Evolutionary conservation across 2,888 invertebrate species (phyloP), one percentile per base, ranked within the genome.

Genomic region (Heliconius sara): DNA sequence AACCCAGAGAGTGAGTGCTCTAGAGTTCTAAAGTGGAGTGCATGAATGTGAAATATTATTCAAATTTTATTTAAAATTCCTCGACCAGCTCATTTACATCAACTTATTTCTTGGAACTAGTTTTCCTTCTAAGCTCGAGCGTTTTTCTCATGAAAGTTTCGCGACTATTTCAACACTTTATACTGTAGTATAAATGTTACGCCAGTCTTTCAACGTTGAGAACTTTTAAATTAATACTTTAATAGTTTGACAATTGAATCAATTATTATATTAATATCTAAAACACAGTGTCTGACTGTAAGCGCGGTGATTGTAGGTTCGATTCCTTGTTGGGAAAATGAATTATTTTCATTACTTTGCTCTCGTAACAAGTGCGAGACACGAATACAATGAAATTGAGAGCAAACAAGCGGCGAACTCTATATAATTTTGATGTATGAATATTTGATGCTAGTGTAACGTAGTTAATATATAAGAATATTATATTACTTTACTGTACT

Each of bases 31-130:
- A n/a, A 60, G 60, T 67, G 5, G n/a, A 39, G 67, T 39, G 68
- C 70, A 70, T 43, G 70, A 70, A 70, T 70, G 70, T 70, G 19
- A 43, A 78, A 78, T 80, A 67, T 80, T 79, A 81, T 81, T 81
- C 27, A 81, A 79, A 79, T 79, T 79, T 79, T 76, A 76, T 72
- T 81, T 79, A 72, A 81, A 79, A 81, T 72, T 70, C 68, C 47
- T 39, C 67, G 60, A 68, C 79, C 79, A 77, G 47, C 72, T 78
- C 77, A 81, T 77, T 77, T 79, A 72, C 81, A 78, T 78, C 74
- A 77, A 60, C 77, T 77, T 79, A 80, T 80, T 78, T 71, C 81
- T 78, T 78, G 52, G 73, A 78, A 57, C 78, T 73, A 78, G 66
- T 66, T 73, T 78, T 25, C 66, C 22, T 52, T 52, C 65, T 65